Evolutionary conservation across 2,888 invertebrate species (phyloP).

Genomic region (Drosophila diplacantha): DNA sequence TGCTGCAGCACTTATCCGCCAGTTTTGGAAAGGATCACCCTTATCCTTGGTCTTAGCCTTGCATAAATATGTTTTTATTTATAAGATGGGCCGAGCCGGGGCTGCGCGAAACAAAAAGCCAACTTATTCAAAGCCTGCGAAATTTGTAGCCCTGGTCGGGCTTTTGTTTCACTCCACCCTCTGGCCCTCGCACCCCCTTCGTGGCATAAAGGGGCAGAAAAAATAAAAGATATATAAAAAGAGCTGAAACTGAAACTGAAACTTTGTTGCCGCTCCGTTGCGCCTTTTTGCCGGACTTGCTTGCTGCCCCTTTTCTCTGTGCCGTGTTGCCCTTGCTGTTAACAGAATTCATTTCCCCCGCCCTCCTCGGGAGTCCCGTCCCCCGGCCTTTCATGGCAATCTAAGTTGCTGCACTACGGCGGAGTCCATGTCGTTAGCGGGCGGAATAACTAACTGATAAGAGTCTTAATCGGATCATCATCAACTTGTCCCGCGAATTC

Average conservation of each 20-base stretch:
- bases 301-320: constrained; percentile 28
- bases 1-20: constrained; percentile 37
- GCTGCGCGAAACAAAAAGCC: constrained; percentile 22
- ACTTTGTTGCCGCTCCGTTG: constrained; percentile 68
- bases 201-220: constrained; percentile 38
- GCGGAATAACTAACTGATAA: constrained; percentile 39
- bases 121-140: constrained; percentile 67
- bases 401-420: constrained; percentile 23
- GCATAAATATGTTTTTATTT: constrained; percentile 69
- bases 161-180: constrained; percentile 33
- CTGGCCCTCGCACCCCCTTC: constrained; percentile 6
- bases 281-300: constrained; percentile 47
- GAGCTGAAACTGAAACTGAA: constrained; percentile 49
- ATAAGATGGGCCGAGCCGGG: constrained; percentile 49
- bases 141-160: constrained; percentile 55
- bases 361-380: neutral
- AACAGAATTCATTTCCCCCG: constrained; percentile 45
- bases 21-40: constrained; percentile 56
- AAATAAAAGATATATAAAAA: constrained; percentile 15
- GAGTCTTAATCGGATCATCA: constrained; percentile 43
- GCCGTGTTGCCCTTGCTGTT: constrained; percentile 28
- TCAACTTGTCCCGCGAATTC: constrained; percentile 28
- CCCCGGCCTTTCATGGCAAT: constrained; percentile 12
- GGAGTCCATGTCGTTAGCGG: constrained; percentile 27
- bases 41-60: constrained; percentile 65